A percentile compares a stretch with the other conserved stretches of the same genome.
These are phyloP conservation scores for Mandrillus leucophaeus DNA, from an alignment of 2,113 vertebrate genomes.

Conservation along the genomic window DNA sequence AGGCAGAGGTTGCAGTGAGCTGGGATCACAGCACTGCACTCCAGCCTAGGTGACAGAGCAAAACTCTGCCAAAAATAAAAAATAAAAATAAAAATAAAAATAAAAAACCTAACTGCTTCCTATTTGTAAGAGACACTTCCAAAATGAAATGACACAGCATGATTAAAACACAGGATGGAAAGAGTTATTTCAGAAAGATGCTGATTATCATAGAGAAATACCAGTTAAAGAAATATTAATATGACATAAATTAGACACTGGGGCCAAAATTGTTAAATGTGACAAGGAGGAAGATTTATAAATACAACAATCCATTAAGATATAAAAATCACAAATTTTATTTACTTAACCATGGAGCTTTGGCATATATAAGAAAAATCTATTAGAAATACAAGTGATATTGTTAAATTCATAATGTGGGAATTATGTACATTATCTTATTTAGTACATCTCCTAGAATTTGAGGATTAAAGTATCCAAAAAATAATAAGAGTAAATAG, in stretches of 20 bases:
- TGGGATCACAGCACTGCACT: too few relatives aligned
- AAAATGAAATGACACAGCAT: slow-evolving; percentile 13
- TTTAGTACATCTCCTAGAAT: background rate
- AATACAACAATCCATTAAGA: background rate
- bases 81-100: too few relatives aligned
- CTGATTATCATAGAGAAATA: background rate
- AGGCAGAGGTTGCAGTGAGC: too few relatives aligned
- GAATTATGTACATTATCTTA: too few relatives aligned
- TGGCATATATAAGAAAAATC: background rate
- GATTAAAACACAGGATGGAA: slow-evolving; percentile 2
- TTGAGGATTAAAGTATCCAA: background rate
- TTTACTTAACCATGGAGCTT: background rate
- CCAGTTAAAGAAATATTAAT: background rate
- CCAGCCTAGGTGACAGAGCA: too few relatives aligned
- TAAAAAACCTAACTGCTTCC: background rate
- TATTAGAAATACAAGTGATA: background rate
- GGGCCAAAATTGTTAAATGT: background rate
- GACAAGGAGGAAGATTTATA: background rate
- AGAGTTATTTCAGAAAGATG: background rate
- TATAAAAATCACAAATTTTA: background rate
- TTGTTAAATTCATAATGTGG: background rate
- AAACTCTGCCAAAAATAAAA: too few relatives aligned
- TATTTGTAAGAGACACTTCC: background rate
- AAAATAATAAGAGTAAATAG: background rate
- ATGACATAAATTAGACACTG: background rate